phyloP scores from a whole-genome alignment of 1,140 invertebrate genomes.

The Oryctes rhinoceros region DNA sequence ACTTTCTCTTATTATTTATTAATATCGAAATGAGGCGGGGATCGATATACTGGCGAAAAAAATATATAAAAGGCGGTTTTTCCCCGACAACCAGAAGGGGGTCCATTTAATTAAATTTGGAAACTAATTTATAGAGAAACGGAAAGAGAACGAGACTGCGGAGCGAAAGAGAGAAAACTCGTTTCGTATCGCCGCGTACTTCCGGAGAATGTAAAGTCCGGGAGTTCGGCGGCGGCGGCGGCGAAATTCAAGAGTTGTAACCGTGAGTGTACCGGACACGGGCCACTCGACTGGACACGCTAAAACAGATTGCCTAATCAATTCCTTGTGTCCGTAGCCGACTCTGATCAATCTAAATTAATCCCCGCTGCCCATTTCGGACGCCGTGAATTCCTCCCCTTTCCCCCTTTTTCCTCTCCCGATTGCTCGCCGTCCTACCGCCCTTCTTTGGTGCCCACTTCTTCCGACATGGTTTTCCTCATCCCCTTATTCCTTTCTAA shows the following conservation, averaged over 20 bases:
- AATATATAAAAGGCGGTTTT: conserved; percentile 33
- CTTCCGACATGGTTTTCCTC: background rate
- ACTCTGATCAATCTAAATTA: conserved; percentile 63
- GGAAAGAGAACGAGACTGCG: background rate
- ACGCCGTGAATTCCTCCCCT: conserved; percentile 40
- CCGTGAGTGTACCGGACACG: conserved; percentile 55
- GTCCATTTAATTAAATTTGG: conserved; percentile 49
- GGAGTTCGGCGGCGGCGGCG: background rate
- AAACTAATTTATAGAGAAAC: conserved; percentile 49
- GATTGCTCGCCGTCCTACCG: background rate
- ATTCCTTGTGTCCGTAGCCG: conserved; percentile 61
- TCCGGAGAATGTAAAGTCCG: conserved; percentile 36
- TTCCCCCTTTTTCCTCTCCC: conserved; percentile 23
- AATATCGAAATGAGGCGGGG: conserved; percentile 23
- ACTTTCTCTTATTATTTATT: conserved; percentile 35
- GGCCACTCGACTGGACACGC: conserved; percentile 60
- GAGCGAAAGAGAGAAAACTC: background rate
- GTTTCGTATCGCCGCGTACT: conserved; percentile 44
- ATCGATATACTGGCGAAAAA: conserved; percentile 28
- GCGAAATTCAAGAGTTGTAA: conserved; percentile 45
- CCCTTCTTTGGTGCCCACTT: background rate
- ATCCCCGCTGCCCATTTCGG: conserved; percentile 57
- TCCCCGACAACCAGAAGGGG: conserved; percentile 11
- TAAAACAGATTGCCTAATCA: conserved; percentile 64
- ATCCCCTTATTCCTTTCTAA: conserved; percentile 20